phyloP scores from a whole-genome alignment of 2,888 invertebrate species.

The Cyclophora punctaria region DNA sequence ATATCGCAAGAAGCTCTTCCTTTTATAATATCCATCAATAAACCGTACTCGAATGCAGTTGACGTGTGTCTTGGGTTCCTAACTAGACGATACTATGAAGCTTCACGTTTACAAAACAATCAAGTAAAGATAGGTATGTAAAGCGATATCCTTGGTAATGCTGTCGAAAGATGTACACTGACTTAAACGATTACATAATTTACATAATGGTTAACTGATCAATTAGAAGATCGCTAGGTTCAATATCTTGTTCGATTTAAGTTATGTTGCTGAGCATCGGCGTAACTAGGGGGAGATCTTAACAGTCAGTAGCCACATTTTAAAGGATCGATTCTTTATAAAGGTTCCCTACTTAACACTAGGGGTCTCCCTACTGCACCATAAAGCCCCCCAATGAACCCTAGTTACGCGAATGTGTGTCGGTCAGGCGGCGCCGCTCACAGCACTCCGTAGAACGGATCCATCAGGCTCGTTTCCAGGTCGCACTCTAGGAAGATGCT shows the following conservation, averaged over 20 bases:
- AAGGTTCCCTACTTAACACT: too few species aligned
- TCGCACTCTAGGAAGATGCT: slow-evolving; percentile 67
- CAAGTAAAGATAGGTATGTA: slow-evolving; percentile 38
- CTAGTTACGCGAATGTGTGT: slow-evolving; percentile 13
- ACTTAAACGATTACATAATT: slow-evolving; percentile 30
- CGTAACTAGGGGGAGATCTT: slow-evolving; percentile 5
- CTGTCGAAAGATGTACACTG: slow-evolving; percentile 41
- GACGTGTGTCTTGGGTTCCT: slow-evolving; percentile 40
- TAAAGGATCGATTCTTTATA: too few species aligned
- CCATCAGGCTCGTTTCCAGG: slow-evolving; percentile 63
- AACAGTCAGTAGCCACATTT: too few species aligned
- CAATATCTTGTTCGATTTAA: slow-evolving; percentile 15
- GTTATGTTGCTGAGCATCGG: slow-evolving; percentile 3
- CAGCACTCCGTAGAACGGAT: slow-evolving; percentile 65
- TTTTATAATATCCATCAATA: slow-evolving; percentile 41
- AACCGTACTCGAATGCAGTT: slow-evolving; percentile 41
- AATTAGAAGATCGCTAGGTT: slow-evolving; percentile 13
- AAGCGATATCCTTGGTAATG: slow-evolving; percentile 68
- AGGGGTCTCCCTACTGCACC: too few species aligned
- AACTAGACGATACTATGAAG: slow-evolving; percentile 41
- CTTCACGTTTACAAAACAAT: slow-evolving; percentile 34
- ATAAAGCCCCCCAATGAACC: too few species aligned
- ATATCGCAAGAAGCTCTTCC: slow-evolving; percentile 33
- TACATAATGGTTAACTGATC: slow-evolving; percentile 41
- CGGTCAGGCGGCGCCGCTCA: slow-evolving; percentile 29